Percentiles rank a stretch among this genome's conserved stretches.
Conservation (phyloP, 2,113 vertebrate species). For the Micronisus gabar region DNA sequence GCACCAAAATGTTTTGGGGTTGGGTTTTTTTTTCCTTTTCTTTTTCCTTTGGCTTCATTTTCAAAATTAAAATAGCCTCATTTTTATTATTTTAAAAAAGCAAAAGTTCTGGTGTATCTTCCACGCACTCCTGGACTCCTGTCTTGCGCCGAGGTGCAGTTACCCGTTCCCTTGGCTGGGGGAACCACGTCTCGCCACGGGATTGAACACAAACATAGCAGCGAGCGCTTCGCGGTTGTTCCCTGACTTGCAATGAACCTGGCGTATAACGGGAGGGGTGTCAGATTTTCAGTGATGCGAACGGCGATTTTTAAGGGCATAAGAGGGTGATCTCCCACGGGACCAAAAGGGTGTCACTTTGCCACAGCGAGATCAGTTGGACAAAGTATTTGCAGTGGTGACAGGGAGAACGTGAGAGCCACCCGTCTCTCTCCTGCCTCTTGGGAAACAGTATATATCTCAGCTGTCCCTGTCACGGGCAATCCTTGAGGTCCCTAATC, state of each 20-base stretch:
- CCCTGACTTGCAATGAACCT: background rate
- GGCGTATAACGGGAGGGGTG: rapidly evolving
- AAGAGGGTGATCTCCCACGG: background rate
- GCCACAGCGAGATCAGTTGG: rapidly evolving
- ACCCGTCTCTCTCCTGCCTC: background rate
- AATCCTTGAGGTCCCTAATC: constrained; percentile 13
- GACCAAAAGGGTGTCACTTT: background rate
- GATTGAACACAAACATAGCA: background rate
- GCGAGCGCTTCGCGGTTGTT: rapidly evolving
- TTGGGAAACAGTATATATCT: constrained; percentile 20
- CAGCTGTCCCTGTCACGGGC: constrained; percentile 25
- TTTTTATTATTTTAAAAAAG: background rate
- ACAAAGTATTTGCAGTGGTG: background rate
- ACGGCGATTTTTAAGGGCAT: background rate
- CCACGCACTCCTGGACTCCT: rapidly evolving
- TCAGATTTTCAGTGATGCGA: background rate
- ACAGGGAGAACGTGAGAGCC: background rate
- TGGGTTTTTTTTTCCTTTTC: background rate
- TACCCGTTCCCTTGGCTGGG: background rate
- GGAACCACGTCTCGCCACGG: background rate
- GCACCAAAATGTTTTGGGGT: background rate
- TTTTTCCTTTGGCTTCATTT: background rate
- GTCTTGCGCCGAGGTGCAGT: background rate
- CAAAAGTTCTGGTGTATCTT: no score
- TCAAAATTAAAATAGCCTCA: background rate